Evolutionary conservation across 2,797 vertebrate species (phyloP).

Genomic region (Pampus argenteus): DNA sequence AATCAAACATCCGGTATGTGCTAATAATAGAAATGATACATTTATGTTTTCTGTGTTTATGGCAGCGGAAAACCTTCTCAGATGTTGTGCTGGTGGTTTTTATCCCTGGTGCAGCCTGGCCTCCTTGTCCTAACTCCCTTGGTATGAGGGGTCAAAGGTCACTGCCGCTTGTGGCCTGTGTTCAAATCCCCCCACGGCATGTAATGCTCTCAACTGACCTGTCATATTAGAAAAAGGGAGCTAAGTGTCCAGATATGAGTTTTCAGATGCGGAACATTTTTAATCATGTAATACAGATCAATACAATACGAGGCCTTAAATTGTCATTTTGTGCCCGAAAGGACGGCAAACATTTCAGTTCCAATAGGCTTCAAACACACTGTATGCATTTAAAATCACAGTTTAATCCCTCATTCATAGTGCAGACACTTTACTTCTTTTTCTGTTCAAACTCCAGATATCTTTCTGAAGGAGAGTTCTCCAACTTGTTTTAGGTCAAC

Average conservation of each 20-base stretch:
- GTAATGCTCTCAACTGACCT: constrained; percentile 68
- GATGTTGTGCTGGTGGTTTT: constrained; percentile 53
- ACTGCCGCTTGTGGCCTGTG: constrained; percentile 72
- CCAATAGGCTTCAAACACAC: neutral
- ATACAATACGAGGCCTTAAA: constrained; percentile 9
- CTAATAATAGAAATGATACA: neutral
- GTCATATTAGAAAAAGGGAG: constrained; percentile 51
- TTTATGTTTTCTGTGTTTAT: neutral
- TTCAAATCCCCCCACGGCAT: constrained; percentile 78
- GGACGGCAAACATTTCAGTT: neutral
- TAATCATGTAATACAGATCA: constrained; percentile 33
- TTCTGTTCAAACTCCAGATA: neutral
- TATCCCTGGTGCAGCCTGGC: constrained; percentile 47
- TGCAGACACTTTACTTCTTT: neutral
- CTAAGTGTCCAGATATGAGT: constrained; percentile 49
- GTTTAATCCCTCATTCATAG: neutral
- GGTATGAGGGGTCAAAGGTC: constrained; percentile 83
- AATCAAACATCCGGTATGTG: neutral
- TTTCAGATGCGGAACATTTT: constrained; percentile 51
- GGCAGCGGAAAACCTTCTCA: neutral
- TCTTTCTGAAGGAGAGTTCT: neutral
- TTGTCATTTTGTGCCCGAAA: too few species aligned
- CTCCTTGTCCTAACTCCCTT: constrained; percentile 74
- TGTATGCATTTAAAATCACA: neutral
- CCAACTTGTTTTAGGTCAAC: neutral